phyloP scores from a whole-genome alignment of 2,797 vertebrate genomes.

The Sebastes alutus region DNA sequence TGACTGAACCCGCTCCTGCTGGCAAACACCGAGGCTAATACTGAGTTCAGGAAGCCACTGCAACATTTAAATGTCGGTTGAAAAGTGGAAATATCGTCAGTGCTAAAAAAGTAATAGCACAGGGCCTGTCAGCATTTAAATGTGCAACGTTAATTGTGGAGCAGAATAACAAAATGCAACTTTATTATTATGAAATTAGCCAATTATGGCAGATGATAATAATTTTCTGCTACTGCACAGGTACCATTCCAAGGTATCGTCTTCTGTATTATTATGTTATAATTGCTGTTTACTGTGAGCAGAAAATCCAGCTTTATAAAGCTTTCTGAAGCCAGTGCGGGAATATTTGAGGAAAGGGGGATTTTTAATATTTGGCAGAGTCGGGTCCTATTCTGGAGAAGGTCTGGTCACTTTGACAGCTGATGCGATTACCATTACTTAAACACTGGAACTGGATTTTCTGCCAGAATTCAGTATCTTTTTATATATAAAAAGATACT shows the following conservation, averaged over 20 bases:
- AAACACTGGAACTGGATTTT: background rate
- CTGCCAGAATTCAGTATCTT: background rate
- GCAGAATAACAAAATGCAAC: constrained; percentile 19
- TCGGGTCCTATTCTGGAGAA: background rate
- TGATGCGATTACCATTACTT: background rate
- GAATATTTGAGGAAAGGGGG: background rate
- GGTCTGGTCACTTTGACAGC: background rate
- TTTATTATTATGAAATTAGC: constrained; percentile 26
- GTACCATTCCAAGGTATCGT: constrained; percentile 1
- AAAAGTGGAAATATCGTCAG: constrained; percentile 31
- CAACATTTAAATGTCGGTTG: constrained; percentile 67
- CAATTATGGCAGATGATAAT: constrained; percentile 4
- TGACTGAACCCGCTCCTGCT: constrained; percentile 30
- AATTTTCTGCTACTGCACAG: constrained; percentile 6
- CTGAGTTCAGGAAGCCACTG: constrained; percentile 37
- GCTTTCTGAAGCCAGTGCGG: background rate
- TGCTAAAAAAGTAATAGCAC: constrained; percentile 24
- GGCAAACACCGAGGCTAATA: constrained; percentile 33
- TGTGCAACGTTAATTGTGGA: constrained; percentile 16
- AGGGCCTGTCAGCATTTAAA: constrained; percentile 13
- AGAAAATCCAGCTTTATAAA: constrained; percentile 1
- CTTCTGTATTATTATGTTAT: background rate
- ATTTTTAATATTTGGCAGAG: background rate
- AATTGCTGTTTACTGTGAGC: constrained; percentile 4
- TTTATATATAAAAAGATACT: too few species aligned